These are phyloP conservation scores for Liopterus haemorrhoidalis DNA, from an alignment of 2,888 invertebrate genomes.

Conservation along the genomic window DNA sequence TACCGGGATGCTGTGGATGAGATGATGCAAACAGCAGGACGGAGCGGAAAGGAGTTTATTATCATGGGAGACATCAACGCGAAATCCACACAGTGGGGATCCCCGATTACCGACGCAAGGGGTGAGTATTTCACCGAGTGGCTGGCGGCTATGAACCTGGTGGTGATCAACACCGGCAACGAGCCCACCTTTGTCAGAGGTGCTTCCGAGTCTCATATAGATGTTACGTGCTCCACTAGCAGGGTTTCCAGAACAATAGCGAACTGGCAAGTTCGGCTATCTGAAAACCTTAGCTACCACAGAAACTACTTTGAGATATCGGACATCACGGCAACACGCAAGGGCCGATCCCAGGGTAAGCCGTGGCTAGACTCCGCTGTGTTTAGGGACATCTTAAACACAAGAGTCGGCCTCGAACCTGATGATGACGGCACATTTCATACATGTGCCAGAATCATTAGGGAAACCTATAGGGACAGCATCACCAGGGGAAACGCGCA, in stretches of 20 bases:
- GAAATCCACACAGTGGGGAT: constrained; percentile 22
- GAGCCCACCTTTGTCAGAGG: constrained; percentile 26
- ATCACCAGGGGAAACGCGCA: too few species aligned
- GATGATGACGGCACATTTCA: too few species aligned
- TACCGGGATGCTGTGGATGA: too few species aligned
- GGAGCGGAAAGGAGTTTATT: neutral
- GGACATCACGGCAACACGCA: too few species aligned
- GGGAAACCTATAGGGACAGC: too few species aligned
- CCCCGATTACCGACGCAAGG: constrained; percentile 14
- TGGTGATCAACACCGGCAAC: constrained; percentile 18
- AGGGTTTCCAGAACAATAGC: neutral
- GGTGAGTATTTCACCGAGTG: constrained; percentile 22
- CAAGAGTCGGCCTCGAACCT: too few species aligned
- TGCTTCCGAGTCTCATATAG: constrained; percentile 13
- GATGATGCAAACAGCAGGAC: too few species aligned
- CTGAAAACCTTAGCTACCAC: constrained; percentile 6
- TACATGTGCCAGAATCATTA: too few species aligned
- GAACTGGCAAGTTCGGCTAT: constrained; percentile 11
- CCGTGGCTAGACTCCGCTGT: too few species aligned
- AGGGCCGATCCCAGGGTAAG: too few species aligned
- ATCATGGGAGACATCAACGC: constrained; percentile 19
- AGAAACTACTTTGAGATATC: too few species aligned
- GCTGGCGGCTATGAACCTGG: constrained; percentile 20
- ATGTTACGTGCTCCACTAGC: constrained; percentile 18
- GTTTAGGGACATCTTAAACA: too few species aligned